Evolutionary conservation across 2,797 vertebrate genomes (phyloP).

Genomic region (Centropyge bicolor): DNA sequence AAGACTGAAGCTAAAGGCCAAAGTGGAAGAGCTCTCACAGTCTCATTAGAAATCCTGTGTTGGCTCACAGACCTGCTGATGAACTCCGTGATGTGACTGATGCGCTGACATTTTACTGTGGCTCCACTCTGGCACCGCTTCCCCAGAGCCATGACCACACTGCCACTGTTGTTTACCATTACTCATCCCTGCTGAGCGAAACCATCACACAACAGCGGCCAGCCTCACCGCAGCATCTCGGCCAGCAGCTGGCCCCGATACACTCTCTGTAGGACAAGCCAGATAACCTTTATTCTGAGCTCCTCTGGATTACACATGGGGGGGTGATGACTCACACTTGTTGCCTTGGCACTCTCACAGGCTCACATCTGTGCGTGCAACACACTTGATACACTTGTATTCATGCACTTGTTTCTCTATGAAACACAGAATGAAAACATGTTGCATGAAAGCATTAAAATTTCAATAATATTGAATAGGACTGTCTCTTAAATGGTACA

Average conservation of each 20-base stretch:
- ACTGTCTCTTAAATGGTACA: background rate
- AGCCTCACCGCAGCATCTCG: slow-evolving; percentile 23
- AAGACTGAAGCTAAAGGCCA: background rate
- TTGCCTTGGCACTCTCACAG: slow-evolving; percentile 28
- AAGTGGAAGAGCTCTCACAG: background rate
- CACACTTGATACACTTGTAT: slow-evolving; percentile 33
- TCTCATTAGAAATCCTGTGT: background rate
- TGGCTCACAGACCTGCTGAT: slow-evolving; percentile 28
- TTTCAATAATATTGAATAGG: background rate
- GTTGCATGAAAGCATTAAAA: background rate
- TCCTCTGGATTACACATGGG: slow-evolving; percentile 34
- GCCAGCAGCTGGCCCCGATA: slow-evolving; percentile 48
- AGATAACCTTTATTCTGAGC: slow-evolving; percentile 64
- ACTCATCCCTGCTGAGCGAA: slow-evolving; percentile 51
- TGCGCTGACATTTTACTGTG: slow-evolving; percentile 61
- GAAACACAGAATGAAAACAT: background rate
- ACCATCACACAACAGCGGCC: slow-evolving; percentile 37
- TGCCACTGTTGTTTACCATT: slow-evolving; percentile 58
- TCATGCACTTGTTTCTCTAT: background rate
- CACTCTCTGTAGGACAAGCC: slow-evolving; percentile 45
- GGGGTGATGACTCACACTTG: slow-evolving; percentile 41
- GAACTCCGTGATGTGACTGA: slow-evolving; percentile 46
- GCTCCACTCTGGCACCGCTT: slow-evolving; percentile 23
- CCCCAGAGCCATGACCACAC: slow-evolving; percentile 34
- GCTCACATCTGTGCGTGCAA: slow-evolving; percentile 30